Conservation (phyloP, 2,888 invertebrate genomes). For the Euzophera pinguis region DNA sequence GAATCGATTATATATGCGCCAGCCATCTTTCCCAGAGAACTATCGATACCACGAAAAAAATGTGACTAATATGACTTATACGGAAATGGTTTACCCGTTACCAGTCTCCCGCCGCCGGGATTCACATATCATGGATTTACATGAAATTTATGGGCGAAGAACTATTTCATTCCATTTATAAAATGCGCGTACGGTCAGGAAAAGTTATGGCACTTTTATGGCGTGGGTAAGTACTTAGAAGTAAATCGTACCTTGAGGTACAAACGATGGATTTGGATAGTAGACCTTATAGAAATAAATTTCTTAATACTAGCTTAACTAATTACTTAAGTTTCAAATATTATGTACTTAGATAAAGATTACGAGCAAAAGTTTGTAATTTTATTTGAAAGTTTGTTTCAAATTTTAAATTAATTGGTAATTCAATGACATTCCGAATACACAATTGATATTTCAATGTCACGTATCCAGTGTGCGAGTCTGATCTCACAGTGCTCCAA, state of each 20-base stretch:
- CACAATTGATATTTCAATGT: too few species aligned
- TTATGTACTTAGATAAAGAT: too few species aligned
- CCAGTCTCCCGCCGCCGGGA: conserved; percentile 27
- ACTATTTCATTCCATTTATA: conserved; percentile 10
- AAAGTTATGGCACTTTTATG: conserved; percentile 3
- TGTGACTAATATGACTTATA: conserved; percentile 40
- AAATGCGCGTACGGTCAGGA: background rate
- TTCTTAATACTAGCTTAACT: too few species aligned
- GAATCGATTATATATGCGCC: conserved; percentile 44
- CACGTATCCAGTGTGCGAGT: too few species aligned
- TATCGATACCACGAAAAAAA: conserved; percentile 35
- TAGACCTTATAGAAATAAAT: too few species aligned
- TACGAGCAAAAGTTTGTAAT: too few species aligned
- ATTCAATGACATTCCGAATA: too few species aligned
- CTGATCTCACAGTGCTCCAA: too few species aligned
- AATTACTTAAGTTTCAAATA: too few species aligned
- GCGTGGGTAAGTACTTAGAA: background rate
- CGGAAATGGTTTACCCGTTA: conserved; percentile 39
- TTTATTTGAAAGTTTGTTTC: too few species aligned
- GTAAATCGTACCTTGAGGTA: background rate
- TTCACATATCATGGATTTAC: conserved; percentile 18
- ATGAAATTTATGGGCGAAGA: conserved; percentile 15
- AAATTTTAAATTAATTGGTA: too few species aligned
- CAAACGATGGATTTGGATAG: too few species aligned
- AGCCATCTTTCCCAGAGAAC: conserved; percentile 19